phyloP scores from a whole-genome alignment of 2,113 vertebrate genomes.

The Dissostichus mawsoni region DNA sequence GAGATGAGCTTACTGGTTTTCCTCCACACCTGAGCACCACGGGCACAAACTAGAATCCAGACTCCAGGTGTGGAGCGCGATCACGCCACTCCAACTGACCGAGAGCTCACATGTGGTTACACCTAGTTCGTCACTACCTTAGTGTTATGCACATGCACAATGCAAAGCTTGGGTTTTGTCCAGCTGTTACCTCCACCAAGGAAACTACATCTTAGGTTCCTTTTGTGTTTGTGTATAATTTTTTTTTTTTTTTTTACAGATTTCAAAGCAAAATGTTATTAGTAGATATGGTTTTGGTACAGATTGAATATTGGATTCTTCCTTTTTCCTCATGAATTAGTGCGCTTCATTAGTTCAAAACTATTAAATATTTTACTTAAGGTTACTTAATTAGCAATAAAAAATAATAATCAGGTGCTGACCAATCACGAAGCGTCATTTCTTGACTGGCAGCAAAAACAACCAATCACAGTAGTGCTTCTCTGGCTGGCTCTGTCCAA shows the following conservation, averaged over 20 bases:
- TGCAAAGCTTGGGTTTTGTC: not conserved
- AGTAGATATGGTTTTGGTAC: not conserved
- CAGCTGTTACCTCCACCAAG: no score
- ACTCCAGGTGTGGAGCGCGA: slow-evolving; percentile 70
- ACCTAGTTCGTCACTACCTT: not conserved
- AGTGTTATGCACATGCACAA: not conserved
- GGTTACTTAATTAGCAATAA: not conserved
- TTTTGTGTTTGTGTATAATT: no score
- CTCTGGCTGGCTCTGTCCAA: no score
- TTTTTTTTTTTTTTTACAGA: not conserved
- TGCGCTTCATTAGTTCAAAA: not conserved
- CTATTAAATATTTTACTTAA: not conserved
- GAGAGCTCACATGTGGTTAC: slow-evolving; percentile 4
- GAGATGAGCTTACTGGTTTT: slow-evolving; percentile 78
- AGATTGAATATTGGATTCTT: no score
- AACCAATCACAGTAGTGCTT: no score
- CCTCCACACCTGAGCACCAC: slow-evolving; percentile 81
- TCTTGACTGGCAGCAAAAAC: no score
- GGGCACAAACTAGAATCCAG: slow-evolving; percentile 68
- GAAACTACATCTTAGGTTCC: not conserved
- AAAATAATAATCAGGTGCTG: no score
- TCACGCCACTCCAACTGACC: slow-evolving; percentile 56
- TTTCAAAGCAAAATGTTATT: not conserved
- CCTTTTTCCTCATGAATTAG: not conserved
- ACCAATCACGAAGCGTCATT: no score